Percentiles rank a stretch among this genome's conserved stretches.
These are phyloP conservation scores for Baryphthengus martii DNA, from an alignment of 2,113 vertebrate genomes.

Conservation along the genomic window DNA sequence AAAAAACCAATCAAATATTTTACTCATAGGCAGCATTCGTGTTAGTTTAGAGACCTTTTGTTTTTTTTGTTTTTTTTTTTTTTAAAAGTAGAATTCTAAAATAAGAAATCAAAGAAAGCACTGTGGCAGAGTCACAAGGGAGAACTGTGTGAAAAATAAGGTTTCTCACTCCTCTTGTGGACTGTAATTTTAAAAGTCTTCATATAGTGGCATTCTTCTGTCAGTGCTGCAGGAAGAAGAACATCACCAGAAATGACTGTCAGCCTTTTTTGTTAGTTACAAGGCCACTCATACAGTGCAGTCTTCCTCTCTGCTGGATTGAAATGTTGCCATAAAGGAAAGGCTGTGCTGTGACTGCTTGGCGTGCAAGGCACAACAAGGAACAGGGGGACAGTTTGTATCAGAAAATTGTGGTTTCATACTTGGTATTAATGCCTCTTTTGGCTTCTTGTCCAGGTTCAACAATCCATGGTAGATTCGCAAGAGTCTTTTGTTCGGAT, in stretches of 20 bases:
- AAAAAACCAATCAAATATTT: conserved; percentile 61
- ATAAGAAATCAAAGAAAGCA: conserved; percentile 75
- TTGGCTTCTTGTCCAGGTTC: conserved; percentile 98
- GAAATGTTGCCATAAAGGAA: conserved; percentile 81
- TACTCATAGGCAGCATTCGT: conserved; percentile 71
- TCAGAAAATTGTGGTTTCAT: conserved; percentile 99
- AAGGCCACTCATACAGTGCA: conserved; percentile 83
- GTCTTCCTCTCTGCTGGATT: conserved; percentile 82
- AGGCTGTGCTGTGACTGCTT: conserved; percentile 84
- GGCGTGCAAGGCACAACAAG: conserved; percentile 93
- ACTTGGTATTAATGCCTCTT: conserved; percentile 99
- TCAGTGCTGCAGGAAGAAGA: conserved; percentile 80
- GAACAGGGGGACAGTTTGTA: conserved; percentile 85
- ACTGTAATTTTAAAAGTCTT: conserved; percentile 78
- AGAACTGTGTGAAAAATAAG: conserved; percentile 65
- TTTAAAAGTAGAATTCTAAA: conserved; percentile 71
- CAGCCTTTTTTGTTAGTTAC: conserved; percentile 87
- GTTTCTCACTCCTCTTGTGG: conserved; percentile 76
- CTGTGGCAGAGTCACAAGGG: conserved; percentile 73
- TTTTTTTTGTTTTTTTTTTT: not conserved
- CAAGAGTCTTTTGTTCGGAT: conserved; percentile 96
- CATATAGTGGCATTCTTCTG: conserved; percentile 79
- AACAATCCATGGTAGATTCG: conserved; percentile 98
- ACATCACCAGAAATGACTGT: conserved; percentile 79
- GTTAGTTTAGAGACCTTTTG: conserved; percentile 62